phyloP scores from a whole-genome alignment of 1,140 invertebrate species.

The Bombus sibiricus region DNA sequence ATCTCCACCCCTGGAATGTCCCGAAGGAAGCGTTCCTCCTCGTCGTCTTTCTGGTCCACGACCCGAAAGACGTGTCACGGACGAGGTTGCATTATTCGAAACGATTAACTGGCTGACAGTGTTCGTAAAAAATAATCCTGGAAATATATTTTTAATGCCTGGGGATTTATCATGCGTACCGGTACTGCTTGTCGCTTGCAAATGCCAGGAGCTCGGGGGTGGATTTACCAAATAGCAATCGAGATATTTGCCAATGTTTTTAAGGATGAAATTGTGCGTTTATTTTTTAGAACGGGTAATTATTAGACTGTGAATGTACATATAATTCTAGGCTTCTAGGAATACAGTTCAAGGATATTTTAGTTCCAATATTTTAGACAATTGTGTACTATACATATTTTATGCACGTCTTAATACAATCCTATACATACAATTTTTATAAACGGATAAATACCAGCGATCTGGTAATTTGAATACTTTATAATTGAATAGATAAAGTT shows the following conservation, averaged over 20 bases:
- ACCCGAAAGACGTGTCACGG: constrained; percentile 66
- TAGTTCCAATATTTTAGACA: not conserved
- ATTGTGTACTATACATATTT: not conserved
- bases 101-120: constrained; percentile 76
- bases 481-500: not conserved
- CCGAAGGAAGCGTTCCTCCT: constrained; percentile 74
- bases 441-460: not conserved
- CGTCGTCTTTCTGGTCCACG: constrained; percentile 64
- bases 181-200: not conserved
- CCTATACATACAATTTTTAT: not conserved
- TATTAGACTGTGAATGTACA: too few species aligned
- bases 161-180: constrained; percentile 23
- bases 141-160: constrained; percentile 46
- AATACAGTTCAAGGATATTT: too few species aligned
- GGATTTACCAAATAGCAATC: not conserved
- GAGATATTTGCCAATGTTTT: not conserved
- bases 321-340: too few species aligned
- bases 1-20: constrained; percentile 70
- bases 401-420: not conserved
- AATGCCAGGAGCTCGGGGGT: not conserved
- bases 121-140: constrained; percentile 70
- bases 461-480: not conserved
- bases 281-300: too few species aligned
- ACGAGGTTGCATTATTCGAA: constrained; percentile 73
- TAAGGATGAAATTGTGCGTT: not conserved